Conservation (phyloP, 2,113 vertebrate genomes). For the Coturnix japonica region DNA sequence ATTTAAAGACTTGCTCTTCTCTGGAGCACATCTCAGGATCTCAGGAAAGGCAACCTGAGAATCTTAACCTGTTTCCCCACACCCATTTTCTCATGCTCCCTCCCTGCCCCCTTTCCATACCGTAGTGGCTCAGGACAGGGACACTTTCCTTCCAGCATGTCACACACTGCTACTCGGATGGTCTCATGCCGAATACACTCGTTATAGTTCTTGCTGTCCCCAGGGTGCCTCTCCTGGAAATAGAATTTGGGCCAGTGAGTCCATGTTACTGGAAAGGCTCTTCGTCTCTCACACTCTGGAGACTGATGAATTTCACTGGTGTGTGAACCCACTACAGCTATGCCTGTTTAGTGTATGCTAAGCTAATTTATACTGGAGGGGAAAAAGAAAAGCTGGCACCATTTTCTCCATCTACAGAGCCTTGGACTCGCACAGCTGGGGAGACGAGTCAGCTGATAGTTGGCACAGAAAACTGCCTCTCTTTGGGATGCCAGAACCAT, state of each 20-base stretch:
- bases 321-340: not conserved
- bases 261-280: not conserved
- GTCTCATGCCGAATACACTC: constrained; percentile 98
- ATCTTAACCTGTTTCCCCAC: not conserved
- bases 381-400: not conserved
- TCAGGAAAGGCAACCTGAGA: not conserved
- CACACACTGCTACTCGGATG: constrained; percentile 95
- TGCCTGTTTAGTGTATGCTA: not conserved
- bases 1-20: not conserved
- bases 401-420: not conserved
- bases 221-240: constrained; percentile 93
- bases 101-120: constrained; percentile 58
- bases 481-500: not conserved
- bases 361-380: not conserved
- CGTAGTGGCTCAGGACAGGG: constrained; percentile 92
- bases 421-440: not conserved
- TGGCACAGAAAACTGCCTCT: not conserved
- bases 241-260: not conserved
- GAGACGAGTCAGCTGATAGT: not conserved
- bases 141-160: constrained; percentile 97
- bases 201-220: constrained; percentile 98
- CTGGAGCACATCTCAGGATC: not conserved
- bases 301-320: not conserved
- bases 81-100: not conserved
- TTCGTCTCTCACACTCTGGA: not conserved